These are phyloP conservation scores for Hypolimnas misippus DNA, from an alignment of 2,888 invertebrate species.

Conservation along the genomic window DNA sequence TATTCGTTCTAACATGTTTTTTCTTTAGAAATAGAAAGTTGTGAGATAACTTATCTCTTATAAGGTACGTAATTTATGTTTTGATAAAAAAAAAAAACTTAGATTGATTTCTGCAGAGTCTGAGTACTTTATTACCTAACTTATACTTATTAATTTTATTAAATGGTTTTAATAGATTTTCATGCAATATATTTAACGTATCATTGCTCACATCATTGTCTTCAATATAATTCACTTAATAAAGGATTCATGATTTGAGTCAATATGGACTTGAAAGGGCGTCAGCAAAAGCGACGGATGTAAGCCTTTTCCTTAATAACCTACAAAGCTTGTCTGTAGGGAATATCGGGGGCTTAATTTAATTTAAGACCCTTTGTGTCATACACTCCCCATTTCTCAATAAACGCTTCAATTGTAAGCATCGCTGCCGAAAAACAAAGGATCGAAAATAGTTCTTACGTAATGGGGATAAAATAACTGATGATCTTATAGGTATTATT, in stretches of 20 bases:
- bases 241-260: constrained; percentile 13
- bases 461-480: constrained; percentile 58
- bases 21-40: too few relatives aligned
- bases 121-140: too few relatives aligned
- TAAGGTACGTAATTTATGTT: too few relatives aligned
- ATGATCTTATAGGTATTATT: constrained; percentile 61
- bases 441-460: constrained; percentile 52
- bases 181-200: too few relatives aligned
- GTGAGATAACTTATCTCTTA: too few relatives aligned
- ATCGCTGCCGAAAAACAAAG: constrained; percentile 65
- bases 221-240: constrained; percentile 5
- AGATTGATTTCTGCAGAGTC: too few relatives aligned
- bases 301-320: constrained; percentile 46
- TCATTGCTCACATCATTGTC: too few relatives aligned
- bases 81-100: too few relatives aligned
- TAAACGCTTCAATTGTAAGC: constrained; percentile 64
- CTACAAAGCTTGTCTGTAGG: constrained; percentile 62
- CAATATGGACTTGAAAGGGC: constrained; percentile 11
- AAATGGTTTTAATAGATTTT: too few relatives aligned
- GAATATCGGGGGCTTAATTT: constrained; percentile 73
- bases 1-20: too few relatives aligned
- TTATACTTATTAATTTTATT: too few relatives aligned
- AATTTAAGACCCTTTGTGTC: constrained; percentile 76
- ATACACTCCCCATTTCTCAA: constrained; percentile 73
- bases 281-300: constrained; percentile 37